phyloP scores from a whole-genome alignment of 2,888 invertebrate species.

The Timema podura region DNA sequence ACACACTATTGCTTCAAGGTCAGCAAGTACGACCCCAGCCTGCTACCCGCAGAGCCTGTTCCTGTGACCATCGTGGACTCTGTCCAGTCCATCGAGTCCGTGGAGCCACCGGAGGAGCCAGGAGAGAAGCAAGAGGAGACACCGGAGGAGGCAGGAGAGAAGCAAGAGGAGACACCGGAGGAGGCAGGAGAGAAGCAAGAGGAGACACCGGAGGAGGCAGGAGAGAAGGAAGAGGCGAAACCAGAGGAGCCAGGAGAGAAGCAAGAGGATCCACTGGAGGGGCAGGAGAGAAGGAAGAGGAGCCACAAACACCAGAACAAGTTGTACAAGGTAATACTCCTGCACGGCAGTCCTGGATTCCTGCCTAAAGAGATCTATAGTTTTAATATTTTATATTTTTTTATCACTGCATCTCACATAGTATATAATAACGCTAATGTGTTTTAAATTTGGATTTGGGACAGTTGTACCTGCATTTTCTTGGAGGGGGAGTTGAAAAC shows the following conservation, averaged over 20 bases:
- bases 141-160: background rate
- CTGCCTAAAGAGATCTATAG: no score
- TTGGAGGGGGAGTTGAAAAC: no score
- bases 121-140: no score
- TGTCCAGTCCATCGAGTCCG: slow-evolving; percentile 48
- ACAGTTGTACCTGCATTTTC: no score
- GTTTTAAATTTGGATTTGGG: no score
- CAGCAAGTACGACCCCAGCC: slow-evolving; percentile 62
- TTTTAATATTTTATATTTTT: no score
- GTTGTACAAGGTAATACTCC: no score
- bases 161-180: background rate
- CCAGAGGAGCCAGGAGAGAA: no score
- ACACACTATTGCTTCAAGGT: no score
- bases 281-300: background rate
- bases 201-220: background rate
- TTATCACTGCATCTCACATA: no score
- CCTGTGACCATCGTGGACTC: slow-evolving; percentile 64
- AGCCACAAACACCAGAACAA: background rate
- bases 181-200: background rate
- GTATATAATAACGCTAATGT: no score
- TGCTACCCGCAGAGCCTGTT: slow-evolving; percentile 65
- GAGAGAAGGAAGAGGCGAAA: background rate
- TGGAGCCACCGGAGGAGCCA: slow-evolving; percentile 17
- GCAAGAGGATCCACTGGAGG: background rate
- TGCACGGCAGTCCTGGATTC: no score